Evolutionary conservation across 2,797 vertebrate species (phyloP).

Genomic region (Ceyx erithaca): DNA sequence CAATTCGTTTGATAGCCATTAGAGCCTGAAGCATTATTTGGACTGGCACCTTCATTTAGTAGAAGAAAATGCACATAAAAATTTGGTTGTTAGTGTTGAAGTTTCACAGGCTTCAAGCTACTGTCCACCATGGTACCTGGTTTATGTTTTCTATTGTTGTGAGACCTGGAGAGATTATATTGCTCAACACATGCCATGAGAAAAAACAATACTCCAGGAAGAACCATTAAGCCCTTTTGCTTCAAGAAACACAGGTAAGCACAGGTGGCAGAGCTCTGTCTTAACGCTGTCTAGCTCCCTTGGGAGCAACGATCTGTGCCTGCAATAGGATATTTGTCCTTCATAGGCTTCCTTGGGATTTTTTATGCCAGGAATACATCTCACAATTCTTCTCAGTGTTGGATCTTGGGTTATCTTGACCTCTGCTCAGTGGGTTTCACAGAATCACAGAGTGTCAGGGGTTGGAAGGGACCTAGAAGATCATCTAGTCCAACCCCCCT

Average conservation of each 20-base stretch:
- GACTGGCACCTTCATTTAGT: neutral
- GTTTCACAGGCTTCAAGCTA: neutral
- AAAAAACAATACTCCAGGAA: neutral
- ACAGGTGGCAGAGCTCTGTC: neutral
- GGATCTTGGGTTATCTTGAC: neutral
- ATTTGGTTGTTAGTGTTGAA: neutral
- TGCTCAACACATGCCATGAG: neutral
- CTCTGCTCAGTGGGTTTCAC: neutral
- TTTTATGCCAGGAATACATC: neutral
- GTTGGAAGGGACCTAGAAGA: too few relatives aligned
- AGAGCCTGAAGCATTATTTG: constrained; percentile 7
- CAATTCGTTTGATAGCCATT: neutral
- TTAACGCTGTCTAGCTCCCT: neutral
- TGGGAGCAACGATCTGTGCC: neutral
- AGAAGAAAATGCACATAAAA: neutral
- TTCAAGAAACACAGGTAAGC: neutral
- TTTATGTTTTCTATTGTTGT: neutral
- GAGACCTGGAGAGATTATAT: neutral
- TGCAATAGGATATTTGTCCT: neutral
- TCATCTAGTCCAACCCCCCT: too few relatives aligned
- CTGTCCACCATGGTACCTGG: neutral
- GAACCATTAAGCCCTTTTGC: neutral
- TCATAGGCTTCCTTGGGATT: neutral
- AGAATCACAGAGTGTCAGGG: too few relatives aligned
- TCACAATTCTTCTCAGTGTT: neutral